These are phyloP conservation scores for Drosophila demipolita DNA, from an alignment of 2,888 invertebrate species.

Conservation along the genomic window DNA sequence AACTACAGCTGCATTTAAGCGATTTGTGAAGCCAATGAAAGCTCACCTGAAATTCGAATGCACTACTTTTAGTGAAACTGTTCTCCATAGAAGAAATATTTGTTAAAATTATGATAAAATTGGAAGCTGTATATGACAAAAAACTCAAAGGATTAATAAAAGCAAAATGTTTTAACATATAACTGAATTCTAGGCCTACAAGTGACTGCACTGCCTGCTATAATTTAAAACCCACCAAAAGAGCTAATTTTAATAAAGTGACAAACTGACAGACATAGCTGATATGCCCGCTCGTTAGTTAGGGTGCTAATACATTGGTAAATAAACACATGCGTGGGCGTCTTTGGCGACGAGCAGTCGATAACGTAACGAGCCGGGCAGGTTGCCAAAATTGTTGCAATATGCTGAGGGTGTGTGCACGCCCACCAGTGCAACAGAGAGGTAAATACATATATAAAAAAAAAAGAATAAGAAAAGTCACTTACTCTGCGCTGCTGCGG, in stretches of 20 bases:
- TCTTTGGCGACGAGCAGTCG: conserved; percentile 57
- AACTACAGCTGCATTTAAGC: conserved; percentile 21
- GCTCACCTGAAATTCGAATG: conserved; percentile 10
- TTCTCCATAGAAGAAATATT: conserved; percentile 5
- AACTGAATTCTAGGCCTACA: not conserved
- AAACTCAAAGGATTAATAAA: not conserved
- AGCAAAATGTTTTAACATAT: not conserved
- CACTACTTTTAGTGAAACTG: not conserved
- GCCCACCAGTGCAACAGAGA: conserved; percentile 7
- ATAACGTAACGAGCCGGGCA: conserved; percentile 72
- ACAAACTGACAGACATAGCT: not conserved
- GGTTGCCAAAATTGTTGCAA: conserved; percentile 72
- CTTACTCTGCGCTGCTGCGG: conserved; percentile 67
- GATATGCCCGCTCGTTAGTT: not conserved
- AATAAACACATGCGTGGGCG: conserved; percentile 70
- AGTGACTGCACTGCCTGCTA: not conserved
- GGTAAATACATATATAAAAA: not conserved
- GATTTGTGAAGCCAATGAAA: not conserved
- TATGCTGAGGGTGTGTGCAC: conserved; percentile 51
- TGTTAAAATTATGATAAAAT: conserved; percentile 1
- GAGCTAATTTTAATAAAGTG: not conserved
- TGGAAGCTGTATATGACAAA: conserved; percentile 1
- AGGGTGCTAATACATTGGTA: conserved; percentile 54
- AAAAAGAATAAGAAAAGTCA: conserved; percentile 21
- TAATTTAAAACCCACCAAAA: not conserved